Conservation (phyloP, 1,140 invertebrate species). For the Sesamia nonagrioides region DNA sequence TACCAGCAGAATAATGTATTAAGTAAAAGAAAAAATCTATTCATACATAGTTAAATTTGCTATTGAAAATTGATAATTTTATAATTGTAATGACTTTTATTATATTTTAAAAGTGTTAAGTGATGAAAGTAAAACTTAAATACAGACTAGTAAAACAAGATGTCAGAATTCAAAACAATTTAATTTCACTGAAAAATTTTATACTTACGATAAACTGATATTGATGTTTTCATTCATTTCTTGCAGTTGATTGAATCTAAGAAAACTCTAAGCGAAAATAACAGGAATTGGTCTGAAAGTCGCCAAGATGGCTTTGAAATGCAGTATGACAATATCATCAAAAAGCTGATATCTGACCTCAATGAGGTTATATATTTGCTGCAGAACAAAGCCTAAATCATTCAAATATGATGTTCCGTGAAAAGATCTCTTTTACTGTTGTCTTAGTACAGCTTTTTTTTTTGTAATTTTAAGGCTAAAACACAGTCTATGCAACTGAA, state of each 20-base stretch:
- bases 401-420: neutral
- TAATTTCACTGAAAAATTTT: no score
- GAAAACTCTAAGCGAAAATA: slow-evolving; percentile 66
- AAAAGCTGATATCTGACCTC: slow-evolving; percentile 70
- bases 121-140: no score
- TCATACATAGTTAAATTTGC: no score
- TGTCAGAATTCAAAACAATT: no score
- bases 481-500: neutral
- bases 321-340: slow-evolving; percentile 73
- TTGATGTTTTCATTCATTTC: neutral
- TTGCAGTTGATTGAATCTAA: slow-evolving; percentile 77
- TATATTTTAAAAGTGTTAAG: no score
- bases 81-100: no score
- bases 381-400: slow-evolving; percentile 64
- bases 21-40: no score
- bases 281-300: slow-evolving; percentile 61
- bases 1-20: no score
- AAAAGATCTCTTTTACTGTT: slow-evolving; percentile 24
- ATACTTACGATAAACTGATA: no score
- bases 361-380: slow-evolving; percentile 77
- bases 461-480: neutral
- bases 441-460: slow-evolving; percentile 27
- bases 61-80: no score
- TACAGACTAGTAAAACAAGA: no score
- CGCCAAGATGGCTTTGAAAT: slow-evolving; percentile 58